A percentile compares a stretch with the other conserved stretches of the same genome.
These are phyloP conservation scores for Drosophila helvetica DNA, from an alignment of 2,888 invertebrate species.

Conservation along the genomic window DNA sequence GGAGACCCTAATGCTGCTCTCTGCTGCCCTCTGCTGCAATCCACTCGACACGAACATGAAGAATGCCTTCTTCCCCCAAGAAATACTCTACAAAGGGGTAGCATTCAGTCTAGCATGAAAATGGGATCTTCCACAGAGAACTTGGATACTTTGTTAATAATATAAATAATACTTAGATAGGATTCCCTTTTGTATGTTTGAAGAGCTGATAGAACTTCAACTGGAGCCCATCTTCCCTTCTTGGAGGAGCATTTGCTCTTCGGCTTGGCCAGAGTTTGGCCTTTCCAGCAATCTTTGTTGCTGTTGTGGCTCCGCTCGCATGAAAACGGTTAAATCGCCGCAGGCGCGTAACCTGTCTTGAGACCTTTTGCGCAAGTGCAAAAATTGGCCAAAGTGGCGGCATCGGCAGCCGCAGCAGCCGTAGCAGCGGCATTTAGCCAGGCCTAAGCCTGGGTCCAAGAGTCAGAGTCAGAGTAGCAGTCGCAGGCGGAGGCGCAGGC, in stretches of 20 bases:
- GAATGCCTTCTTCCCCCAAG: not conserved
- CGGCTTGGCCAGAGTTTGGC: slow-evolving; percentile 19
- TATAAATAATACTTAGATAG: no score
- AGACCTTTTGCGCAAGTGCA: slow-evolving; percentile 82
- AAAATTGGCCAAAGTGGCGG: slow-evolving; percentile 70
- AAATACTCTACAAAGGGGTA: not conserved
- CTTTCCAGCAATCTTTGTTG: slow-evolving; percentile 32
- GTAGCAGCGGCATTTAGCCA: slow-evolving; percentile 53
- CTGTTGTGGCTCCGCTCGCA: slow-evolving; percentile 39
- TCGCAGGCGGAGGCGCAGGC: slow-evolving; percentile 1
- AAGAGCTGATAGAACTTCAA: not conserved
- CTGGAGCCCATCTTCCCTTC: no score
- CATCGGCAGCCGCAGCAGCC: slow-evolving; percentile 10
- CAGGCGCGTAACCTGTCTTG: slow-evolving; percentile 80
- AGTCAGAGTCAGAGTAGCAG: slow-evolving; percentile 51
- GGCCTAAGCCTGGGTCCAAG: slow-evolving; percentile 26
- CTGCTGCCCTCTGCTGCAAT: not conserved
- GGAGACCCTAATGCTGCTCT: slow-evolving; percentile 1
- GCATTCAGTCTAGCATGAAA: not conserved
- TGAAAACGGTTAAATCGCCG: slow-evolving; percentile 78
- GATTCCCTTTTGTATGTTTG: no score
- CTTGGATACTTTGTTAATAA: no score
- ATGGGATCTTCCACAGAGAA: no score
- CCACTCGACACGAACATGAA: slow-evolving; percentile 33
- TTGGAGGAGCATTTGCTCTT: slow-evolving; percentile 13